Base-by-base conservation (phyloP, 2,113 vertebrate genomes). In the Ammodytes marinus region DNA sequence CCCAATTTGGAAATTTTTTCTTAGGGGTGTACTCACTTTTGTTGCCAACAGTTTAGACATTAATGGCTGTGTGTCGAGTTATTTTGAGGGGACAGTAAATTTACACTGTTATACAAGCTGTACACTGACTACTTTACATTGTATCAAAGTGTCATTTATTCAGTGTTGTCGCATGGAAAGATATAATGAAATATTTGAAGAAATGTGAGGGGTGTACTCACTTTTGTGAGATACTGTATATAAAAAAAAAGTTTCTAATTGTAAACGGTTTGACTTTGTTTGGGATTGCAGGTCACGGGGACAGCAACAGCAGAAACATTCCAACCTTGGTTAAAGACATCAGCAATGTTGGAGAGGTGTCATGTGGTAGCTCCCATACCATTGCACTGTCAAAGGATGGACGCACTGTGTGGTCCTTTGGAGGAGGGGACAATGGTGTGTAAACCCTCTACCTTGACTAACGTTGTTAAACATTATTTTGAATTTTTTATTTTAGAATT, bases 261-360 rank as follows among this genome's bases (percentile, higher is more conserved):
- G 13, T 49, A 10, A 15, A 54, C 47, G 15, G 15, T 3, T 6
- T 6, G 40, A 60, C 13, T 10, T 15, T 42, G 13, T 39, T 55
- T n/a, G 64, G n/a, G 6, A 27, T 1, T n/a, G 5, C 81, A 96
- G 96, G 96, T 77, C 96, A 96, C 14, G 95, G 96, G n/a, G 95
- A 96, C 92, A 96, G 96, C 91, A 95, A 96, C 93, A 96, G 96
- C 82, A 83, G 96, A 17, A 96, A 96, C 82, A 93, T 96, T 73
- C 96, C 96, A 7, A 95, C 96, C 11, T 91, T 96, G 59, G 96
- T 96, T 35, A 96, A 96, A 90, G 95, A 96, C 92, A 94, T 96
- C 85, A 96, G 95, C 52, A 95, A 95, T 1, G 96, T 96, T 46
- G 96, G 95, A 0, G 95, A 96, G 83, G 95, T 95, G 49, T 95